Base-by-base conservation (phyloP, 1,140 invertebrate species). In the Papilio helenus region DNA sequence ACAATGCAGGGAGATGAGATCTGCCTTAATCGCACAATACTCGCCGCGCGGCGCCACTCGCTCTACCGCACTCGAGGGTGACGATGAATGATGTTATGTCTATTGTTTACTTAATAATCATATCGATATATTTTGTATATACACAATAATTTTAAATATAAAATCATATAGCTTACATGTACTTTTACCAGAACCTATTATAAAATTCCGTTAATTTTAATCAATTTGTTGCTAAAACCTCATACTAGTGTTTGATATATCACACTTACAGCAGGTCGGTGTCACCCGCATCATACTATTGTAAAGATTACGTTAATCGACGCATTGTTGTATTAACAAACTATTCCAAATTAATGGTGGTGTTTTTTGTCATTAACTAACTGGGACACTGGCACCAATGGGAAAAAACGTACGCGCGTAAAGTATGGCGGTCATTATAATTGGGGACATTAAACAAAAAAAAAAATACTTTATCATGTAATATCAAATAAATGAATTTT, bases 41-140 rank as follows among this genome's bases (percentile, higher is more conserved):
- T 82, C 76, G 81, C 79, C 81, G 72, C 77, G 84, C 79, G 20
- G 2, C 42, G 72, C 73, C 79, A 72, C 84, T 85, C 84, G 86
- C 88, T 87, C 84, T 80, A 76, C 46, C 79, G 83, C 86, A 84
- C 83, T 51, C 83, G 88, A 88, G 87, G 88, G 81, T 85, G 80
- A 71, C 42, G 49, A 65, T 76, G 72, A 80, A 79, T 88, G 86
- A 87, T 88, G 81, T 82, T 83, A 78, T 71, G 79, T 80, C 76
- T 68, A 84, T 83, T 83, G 82, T 84, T 79, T 61, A 51, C 44
- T 26, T 29, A 73, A 61, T 10, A 10, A 23, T 61, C 26, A 68
- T 7, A 18, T 18, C 12, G 16, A 68, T 68, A 34, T 14, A 26
- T 20, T 65, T 26, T 14, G 3, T 26, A 51, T 16, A 14, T 29